phyloP scores from a whole-genome alignment of 2,888 invertebrate genomes.

The Copidosoma aretas region DNA sequence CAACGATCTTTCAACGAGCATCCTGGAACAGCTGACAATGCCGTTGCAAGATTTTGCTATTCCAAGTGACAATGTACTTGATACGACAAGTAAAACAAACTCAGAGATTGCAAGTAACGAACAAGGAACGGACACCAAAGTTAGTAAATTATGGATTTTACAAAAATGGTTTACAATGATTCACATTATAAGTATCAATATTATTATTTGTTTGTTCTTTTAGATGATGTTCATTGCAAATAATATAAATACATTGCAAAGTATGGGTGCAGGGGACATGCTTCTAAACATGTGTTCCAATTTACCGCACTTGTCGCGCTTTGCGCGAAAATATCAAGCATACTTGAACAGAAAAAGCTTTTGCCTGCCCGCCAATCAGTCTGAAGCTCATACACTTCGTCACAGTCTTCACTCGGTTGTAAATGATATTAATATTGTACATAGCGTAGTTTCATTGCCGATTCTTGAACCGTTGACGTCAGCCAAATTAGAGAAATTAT shows the following conservation, averaged over 20 bases:
- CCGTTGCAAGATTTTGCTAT: conserved; percentile 68
- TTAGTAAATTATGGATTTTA: conserved; percentile 46
- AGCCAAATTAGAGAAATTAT: conserved; percentile 81
- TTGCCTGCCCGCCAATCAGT: conserved; percentile 72
- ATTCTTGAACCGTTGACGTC: conserved; percentile 87
- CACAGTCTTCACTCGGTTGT: conserved; percentile 81
- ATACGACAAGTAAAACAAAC: conserved; percentile 62
- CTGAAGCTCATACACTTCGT: conserved; percentile 77
- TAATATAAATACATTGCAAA: conserved; percentile 80
- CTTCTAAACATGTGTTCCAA: conserved; percentile 82
- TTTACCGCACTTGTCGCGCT: conserved; percentile 73
- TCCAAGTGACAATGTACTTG: conserved; percentile 62
- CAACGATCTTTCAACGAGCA: conserved; percentile 74
- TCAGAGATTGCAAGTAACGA: conserved; percentile 59
- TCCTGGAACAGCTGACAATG: conserved; percentile 76
- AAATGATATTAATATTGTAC: conserved; percentile 83
- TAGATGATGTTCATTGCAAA: conserved; percentile 81
- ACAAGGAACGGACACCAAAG: conserved; percentile 63
- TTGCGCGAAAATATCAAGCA: conserved; percentile 69
- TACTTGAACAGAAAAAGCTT: conserved; percentile 72
- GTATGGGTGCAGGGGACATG: conserved; percentile 81
- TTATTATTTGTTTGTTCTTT: conserved; percentile 43
- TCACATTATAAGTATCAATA: conserved; percentile 8
- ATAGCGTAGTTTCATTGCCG: conserved; percentile 83
- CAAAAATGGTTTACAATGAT: conserved; percentile 8